Evolutionary conservation across 2,113 vertebrate genomes (phyloP).

Genomic region (Danio rerio): DNA sequence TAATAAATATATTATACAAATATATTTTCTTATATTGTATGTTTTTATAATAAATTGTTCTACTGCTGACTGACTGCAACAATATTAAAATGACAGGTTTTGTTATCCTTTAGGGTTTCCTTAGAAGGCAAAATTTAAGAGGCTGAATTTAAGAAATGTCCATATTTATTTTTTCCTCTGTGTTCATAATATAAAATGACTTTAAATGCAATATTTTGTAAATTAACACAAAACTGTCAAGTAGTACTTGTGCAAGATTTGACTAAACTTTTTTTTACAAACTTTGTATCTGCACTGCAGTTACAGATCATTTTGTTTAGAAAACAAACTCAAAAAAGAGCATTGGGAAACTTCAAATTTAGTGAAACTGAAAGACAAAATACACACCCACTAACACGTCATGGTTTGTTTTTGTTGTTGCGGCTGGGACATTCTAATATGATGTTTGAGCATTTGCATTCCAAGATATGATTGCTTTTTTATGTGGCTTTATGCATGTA

Average conservation of each 20-base stretch:
- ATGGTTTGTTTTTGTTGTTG: too few relatives aligned
- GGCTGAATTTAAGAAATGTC: conserved; percentile 2
- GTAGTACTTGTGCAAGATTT: not conserved
- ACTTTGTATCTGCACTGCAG: not conserved
- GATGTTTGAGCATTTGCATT: not conserved
- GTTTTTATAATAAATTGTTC: too few relatives aligned
- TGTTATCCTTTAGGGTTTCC: too few relatives aligned
- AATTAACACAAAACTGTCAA: not conserved
- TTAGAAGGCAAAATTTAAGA: not conserved
- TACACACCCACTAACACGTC: conserved; percentile 10
- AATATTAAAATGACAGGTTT: too few relatives aligned
- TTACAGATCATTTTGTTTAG: conserved; percentile 7
- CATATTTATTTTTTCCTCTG: not conserved
- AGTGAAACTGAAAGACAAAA: not conserved
- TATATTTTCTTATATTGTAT: too few relatives aligned
- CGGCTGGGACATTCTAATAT: too few relatives aligned
- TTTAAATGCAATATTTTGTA: not conserved
- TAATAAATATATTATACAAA: too few relatives aligned
- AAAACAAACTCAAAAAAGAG: conserved; percentile 7
- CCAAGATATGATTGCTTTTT: not conserved
- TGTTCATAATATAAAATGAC: not conserved
- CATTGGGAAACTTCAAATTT: conserved; percentile 1
- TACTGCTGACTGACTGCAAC: too few relatives aligned
- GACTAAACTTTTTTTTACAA: not conserved
- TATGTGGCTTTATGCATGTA: too few relatives aligned